Conservation (phyloP, 1,140 invertebrate genomes). For the Platyscapa corneri region DNA sequence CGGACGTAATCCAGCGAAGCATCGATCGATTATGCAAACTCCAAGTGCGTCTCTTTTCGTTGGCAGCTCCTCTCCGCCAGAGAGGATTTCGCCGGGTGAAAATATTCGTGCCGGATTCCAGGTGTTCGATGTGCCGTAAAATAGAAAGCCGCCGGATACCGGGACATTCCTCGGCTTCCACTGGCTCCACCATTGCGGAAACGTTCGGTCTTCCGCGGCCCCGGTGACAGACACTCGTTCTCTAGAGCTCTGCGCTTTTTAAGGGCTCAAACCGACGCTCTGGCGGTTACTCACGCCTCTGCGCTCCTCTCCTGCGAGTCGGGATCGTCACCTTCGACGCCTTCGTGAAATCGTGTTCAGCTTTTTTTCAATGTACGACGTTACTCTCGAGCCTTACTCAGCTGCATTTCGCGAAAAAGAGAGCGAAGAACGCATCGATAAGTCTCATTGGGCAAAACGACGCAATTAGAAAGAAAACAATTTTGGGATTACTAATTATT, state of each 20-base stretch:
- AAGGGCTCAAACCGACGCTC: neutral
- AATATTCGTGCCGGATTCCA: slow-evolving; percentile 54
- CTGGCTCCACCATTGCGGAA: neutral
- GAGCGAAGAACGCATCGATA: too few relatives aligned
- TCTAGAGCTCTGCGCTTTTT: neutral
- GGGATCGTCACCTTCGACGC: too few relatives aligned
- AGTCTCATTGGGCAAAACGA: too few relatives aligned
- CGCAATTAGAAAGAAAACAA: too few relatives aligned
- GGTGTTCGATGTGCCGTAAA: slow-evolving; percentile 59
- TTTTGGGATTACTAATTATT: too few relatives aligned
- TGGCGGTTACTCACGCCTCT: too few relatives aligned
- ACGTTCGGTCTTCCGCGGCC: neutral
- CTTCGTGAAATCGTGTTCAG: too few relatives aligned
- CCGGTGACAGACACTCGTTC: neutral
- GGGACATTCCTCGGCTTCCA: slow-evolving; percentile 24
- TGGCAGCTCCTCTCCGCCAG: neutral
- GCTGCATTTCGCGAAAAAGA: too few relatives aligned
- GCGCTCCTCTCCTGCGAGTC: too few relatives aligned
- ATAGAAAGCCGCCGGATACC: slow-evolving; percentile 55
- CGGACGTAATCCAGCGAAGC: neutral
- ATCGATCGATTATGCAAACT: neutral
- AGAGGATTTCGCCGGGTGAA: neutral
- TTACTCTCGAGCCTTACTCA: too few relatives aligned
- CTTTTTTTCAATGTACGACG: too few relatives aligned
- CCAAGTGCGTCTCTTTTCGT: neutral